These are phyloP conservation scores for Callospermophilus lateralis DNA, from an alignment of 2,113 vertebrate species.

Conservation along the genomic window DNA sequence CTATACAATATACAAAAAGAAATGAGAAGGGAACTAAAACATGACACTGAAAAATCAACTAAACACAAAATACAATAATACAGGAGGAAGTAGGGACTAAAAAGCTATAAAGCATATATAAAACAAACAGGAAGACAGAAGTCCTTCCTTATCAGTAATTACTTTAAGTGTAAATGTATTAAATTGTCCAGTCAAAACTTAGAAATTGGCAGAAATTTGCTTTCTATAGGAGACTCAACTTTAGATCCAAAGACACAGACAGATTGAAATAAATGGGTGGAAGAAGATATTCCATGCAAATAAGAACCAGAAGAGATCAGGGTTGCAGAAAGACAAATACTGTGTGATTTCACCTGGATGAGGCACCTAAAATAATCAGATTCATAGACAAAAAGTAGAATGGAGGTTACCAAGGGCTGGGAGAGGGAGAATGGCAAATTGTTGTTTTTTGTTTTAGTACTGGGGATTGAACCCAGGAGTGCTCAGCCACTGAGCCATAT, in stretches of 20 bases:
- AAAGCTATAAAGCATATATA: background rate
- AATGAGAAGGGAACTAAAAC: background rate
- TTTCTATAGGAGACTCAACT: background rate
- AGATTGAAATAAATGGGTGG: background rate
- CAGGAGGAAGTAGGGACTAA: background rate
- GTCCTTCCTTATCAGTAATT: background rate
- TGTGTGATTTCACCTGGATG: background rate
- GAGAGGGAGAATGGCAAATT: too few species aligned
- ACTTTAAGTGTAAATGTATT: too few species aligned
- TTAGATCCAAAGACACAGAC: background rate
- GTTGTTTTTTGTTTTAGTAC: background rate
- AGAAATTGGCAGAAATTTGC: background rate
- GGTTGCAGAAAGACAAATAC: background rate
- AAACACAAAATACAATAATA: background rate
- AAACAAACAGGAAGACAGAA: background rate
- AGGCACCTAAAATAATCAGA: background rate
- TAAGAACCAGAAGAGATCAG: background rate
- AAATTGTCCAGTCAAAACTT: too few species aligned
- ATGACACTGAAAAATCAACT: background rate
- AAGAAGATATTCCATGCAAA: background rate
- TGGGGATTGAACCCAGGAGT: too few species aligned
- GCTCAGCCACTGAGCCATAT: too few species aligned
- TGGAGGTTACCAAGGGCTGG: too few species aligned
- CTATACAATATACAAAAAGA: background rate
- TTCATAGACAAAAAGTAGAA: background rate